Percentiles rank a stretch among this genome's conserved stretches.
Evolutionary conservation across 2,797 vertebrate species (phyloP).

Genomic region (Urosaurus nigricauda): DNA sequence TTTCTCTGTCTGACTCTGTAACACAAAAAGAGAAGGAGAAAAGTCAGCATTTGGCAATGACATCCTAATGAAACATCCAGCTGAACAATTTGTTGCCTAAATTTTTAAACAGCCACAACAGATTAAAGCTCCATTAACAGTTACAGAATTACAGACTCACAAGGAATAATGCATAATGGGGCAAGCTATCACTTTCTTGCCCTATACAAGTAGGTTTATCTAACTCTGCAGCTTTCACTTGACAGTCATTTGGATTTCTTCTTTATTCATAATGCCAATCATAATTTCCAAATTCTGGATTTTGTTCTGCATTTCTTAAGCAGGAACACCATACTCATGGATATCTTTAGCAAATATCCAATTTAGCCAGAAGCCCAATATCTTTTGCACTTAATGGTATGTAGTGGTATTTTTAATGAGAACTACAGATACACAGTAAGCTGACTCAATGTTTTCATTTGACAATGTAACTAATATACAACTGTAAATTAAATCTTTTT

Average conservation of each 20-base stretch:
- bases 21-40: conserved; percentile 15
- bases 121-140: not conserved
- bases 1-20: conserved; percentile 90
- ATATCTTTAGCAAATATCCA: not conserved
- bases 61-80: conserved; percentile 24
- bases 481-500: not conserved
- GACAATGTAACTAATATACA: not conserved
- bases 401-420: not conserved
- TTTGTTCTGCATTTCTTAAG: not conserved
- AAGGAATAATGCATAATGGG: not conserved
- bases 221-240: not conserved
- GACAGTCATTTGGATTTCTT: not conserved
- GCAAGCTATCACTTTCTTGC: not conserved
- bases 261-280: not conserved
- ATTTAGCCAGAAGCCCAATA: not conserved
- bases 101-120: not conserved
- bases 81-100: conserved; percentile 15
- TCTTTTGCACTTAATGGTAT: not conserved
- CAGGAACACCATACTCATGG: not conserved
- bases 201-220: not conserved
- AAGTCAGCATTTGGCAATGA: not conserved
- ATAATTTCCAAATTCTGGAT: not conserved
- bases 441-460: not conserved
- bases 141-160: not conserved
- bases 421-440: not conserved